Evolutionary conservation across 2,888 invertebrate species (phyloP), one percentile per base, ranked within the genome.

Genomic region (Drosophila putrida): DNA sequence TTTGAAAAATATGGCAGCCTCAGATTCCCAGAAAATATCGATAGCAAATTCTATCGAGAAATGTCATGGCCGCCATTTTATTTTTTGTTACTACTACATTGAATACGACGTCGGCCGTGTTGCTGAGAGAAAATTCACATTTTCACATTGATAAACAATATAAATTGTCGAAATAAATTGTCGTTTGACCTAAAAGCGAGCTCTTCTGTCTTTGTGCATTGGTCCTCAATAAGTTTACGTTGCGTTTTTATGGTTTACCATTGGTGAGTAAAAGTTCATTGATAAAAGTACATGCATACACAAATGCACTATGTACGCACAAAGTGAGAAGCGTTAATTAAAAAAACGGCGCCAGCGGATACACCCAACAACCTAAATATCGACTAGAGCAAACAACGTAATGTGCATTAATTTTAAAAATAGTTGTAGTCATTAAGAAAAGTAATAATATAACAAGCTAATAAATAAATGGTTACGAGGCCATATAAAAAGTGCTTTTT

Each of bases 191-290:
- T 50, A 71, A 73, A 69, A 69, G 58, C 73, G 59, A 83, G 71
- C 62, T 46, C 60, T 70, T 68, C 75, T 86, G 82, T 84, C 78
- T 79, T 87, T 91, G 84, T 87, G 90, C 85, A 83, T 90, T 83
- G 78, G 78, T 73, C 82, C 80, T 69, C 78, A 84, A 81, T 84
- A 71, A 75, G 76, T 76, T 87, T 88, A 57, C 78, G 68, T 90
- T 86, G 78, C 82, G 61, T 79, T 85, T 89, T 80, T 82, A 83
- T 87, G 85, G 82, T 80, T 89, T 84, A 65, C 75, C 73, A 58
- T 74, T 87, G 90, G 90, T 91, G 84, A 91, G 90, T 91, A 91
- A 79, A 90, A 78, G 85, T 85, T 87, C 78, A 84, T 77, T 81
- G 80, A 88, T 71, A 68, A 77, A 76, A 71, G 58, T 62, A 43